A percentile compares a stretch with the other conserved stretches of the same genome.
Evolutionary conservation across 2,888 invertebrate species (phyloP).

Genomic region (Hirtodrosophila trivittata): DNA sequence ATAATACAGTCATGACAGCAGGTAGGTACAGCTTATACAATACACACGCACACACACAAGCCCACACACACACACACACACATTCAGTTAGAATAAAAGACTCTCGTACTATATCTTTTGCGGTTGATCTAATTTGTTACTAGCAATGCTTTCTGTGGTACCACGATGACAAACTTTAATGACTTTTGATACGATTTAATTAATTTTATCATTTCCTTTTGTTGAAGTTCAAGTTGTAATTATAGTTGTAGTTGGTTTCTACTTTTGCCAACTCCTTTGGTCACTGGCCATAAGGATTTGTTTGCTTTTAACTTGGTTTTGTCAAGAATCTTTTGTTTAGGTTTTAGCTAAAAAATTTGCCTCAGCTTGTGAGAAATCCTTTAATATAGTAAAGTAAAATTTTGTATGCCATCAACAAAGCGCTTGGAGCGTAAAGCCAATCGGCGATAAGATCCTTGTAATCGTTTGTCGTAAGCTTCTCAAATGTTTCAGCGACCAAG

Average conservation of each 20-base stretch:
- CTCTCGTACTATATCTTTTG: slow-evolving; percentile 8
- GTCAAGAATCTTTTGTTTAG: not conserved
- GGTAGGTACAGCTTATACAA: slow-evolving; percentile 2
- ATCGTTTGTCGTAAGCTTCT: too few relatives aligned
- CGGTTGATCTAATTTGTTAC: slow-evolving; percentile 39
- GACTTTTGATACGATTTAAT: slow-evolving; percentile 41
- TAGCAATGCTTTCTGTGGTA: slow-evolving; percentile 16
- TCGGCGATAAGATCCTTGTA: too few relatives aligned
- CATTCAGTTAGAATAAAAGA: not conserved
- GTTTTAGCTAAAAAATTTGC: too few relatives aligned
- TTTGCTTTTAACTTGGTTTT: not conserved
- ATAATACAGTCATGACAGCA: slow-evolving; percentile 27
- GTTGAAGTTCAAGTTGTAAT: too few relatives aligned
- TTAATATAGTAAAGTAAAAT: too few relatives aligned
- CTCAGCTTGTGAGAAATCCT: too few relatives aligned
- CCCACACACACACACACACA: not conserved
- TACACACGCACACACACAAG: slow-evolving; percentile 5
- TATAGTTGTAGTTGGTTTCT: not conserved
- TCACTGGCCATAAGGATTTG: not conserved
- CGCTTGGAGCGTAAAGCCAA: too few relatives aligned
- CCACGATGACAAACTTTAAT: slow-evolving; percentile 32
- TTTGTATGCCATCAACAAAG: too few relatives aligned
- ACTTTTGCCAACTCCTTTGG: not conserved
- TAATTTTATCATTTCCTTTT: slow-evolving; percentile 35
- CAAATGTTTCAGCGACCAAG: too few relatives aligned